These are phyloP conservation scores for Hirudo medicinalis DNA, from an alignment of 1,140 invertebrate genomes.

Conservation along the genomic window DNA sequence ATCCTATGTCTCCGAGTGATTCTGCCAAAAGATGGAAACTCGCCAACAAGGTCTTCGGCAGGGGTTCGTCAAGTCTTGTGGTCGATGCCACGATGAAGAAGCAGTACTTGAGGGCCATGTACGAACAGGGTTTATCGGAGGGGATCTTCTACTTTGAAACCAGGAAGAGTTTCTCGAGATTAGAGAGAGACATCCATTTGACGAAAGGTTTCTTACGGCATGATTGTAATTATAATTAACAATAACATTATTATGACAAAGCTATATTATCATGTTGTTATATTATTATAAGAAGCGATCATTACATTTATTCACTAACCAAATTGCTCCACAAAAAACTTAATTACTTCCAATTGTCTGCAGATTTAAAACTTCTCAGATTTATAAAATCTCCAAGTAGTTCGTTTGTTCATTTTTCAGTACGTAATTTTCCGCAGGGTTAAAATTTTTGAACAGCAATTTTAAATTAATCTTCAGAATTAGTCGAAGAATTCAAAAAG, in stretches of 20 bases:
- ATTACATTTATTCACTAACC: not conserved
- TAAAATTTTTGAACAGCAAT: conserved; percentile 23
- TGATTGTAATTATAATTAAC: conserved; percentile 13
- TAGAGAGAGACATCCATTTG: conserved; percentile 20
- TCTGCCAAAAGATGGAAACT: conserved; percentile 3
- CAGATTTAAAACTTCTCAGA: too few relatives aligned
- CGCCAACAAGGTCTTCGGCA: conserved; percentile 12
- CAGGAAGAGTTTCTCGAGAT: conserved; percentile 16
- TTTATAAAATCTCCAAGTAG: too few relatives aligned
- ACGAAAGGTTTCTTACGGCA: conserved; percentile 7
- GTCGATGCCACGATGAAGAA: conserved; percentile 18
- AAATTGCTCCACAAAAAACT: too few relatives aligned
- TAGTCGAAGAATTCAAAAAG: conserved; percentile 3
- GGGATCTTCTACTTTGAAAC: conserved; percentile 28
- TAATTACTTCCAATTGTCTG: too few relatives aligned
- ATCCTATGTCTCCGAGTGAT: conserved; percentile 13
- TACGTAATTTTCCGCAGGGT: too few relatives aligned
- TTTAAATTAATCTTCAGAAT: conserved; percentile 20
- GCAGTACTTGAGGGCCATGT: conserved; percentile 25
- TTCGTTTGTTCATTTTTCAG: conserved; percentile 6
- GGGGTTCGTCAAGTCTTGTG: conserved; percentile 9
- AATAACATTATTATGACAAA: conserved; percentile 22
- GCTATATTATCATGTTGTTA: conserved; percentile 1
- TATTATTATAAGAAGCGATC: conserved; percentile 24
- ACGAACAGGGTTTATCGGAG: conserved; percentile 25